phyloP scores from a whole-genome alignment of 2,797 vertebrate genomes.

The Malacoraja senta region DNA sequence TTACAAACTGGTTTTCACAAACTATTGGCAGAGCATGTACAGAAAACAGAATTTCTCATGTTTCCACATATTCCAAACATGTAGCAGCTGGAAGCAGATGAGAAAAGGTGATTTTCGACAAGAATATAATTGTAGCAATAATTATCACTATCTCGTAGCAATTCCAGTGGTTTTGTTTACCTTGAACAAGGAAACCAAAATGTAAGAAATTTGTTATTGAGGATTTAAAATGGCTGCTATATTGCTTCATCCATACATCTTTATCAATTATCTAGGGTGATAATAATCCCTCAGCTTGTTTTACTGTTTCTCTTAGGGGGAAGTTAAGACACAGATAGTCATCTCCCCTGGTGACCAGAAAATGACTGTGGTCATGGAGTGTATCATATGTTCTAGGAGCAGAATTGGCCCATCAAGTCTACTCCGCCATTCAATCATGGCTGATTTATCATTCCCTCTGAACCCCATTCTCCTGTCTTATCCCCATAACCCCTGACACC shows the following conservation, averaged over 20 bases:
- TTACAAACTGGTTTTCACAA: too few relatives aligned
- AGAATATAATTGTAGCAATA: too few relatives aligned
- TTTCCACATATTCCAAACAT: not conserved
- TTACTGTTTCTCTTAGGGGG: not conserved
- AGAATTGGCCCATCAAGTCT: too few relatives aligned
- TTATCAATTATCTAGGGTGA: not conserved
- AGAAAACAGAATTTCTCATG: too few relatives aligned
- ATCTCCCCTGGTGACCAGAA: not conserved
- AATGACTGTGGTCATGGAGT: not conserved
- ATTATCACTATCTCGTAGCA: not conserved
- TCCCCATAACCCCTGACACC: too few relatives aligned
- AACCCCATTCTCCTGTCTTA: too few relatives aligned
- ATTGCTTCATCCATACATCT: not conserved
- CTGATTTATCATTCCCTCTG: too few relatives aligned
- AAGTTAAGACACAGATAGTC: not conserved
- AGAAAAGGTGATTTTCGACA: not conserved
- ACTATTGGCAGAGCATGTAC: too few relatives aligned
- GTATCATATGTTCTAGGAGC: too few relatives aligned
- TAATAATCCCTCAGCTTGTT: not conserved
- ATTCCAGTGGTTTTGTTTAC: not conserved
- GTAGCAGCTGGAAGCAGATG: not conserved
- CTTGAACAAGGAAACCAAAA: not conserved
- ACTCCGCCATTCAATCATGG: too few relatives aligned
- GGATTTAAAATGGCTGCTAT: not conserved
- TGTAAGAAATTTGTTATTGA: not conserved